phyloP scores from a whole-genome alignment of 2,888 invertebrate species.

The Tetragonula carbonaria region DNA sequence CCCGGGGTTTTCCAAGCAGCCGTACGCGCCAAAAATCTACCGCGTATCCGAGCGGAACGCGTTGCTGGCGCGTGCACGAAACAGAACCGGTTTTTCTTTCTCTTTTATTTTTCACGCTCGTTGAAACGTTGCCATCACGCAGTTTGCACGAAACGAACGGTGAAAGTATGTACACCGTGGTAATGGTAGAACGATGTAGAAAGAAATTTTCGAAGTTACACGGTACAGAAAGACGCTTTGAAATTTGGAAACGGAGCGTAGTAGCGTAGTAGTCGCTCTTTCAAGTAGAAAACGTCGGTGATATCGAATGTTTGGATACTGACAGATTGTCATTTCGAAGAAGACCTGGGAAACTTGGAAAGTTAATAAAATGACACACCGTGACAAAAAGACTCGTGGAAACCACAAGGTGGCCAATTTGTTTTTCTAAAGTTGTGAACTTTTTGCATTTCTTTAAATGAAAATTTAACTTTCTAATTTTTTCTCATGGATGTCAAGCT shows the following conservation, averaged over 20 bases:
- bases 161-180: not conserved
- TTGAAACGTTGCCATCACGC: not conserved
- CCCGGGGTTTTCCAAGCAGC: slow-evolving; percentile 5
- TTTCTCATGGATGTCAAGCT: too few relatives aligned
- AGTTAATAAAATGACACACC: too few relatives aligned
- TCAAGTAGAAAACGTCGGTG: not conserved
- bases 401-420: too few relatives aligned
- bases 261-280: not conserved
- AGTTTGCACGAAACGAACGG: not conserved
- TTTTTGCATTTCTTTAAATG: too few relatives aligned
- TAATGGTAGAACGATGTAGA: not conserved
- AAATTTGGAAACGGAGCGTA: not conserved
- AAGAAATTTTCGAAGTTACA: not conserved
- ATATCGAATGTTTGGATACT: not conserved
- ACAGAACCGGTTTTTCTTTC: slow-evolving; percentile 29
- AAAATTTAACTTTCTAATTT: too few relatives aligned
- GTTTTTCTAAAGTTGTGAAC: too few relatives aligned
- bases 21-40: slow-evolving; percentile 30
- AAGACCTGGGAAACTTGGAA: too few relatives aligned
- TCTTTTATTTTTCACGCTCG: slow-evolving; percentile 43
- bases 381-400: too few relatives aligned
- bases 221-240: not conserved
- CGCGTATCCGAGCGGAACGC: not conserved
- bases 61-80: slow-evolving; percentile 52
- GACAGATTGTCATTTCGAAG: too few relatives aligned